A percentile compares a stretch with the other conserved stretches of the same genome.
Evolutionary conservation across 2,888 invertebrate genomes (phyloP).

Genomic region (Sisyra terminalis): DNA sequence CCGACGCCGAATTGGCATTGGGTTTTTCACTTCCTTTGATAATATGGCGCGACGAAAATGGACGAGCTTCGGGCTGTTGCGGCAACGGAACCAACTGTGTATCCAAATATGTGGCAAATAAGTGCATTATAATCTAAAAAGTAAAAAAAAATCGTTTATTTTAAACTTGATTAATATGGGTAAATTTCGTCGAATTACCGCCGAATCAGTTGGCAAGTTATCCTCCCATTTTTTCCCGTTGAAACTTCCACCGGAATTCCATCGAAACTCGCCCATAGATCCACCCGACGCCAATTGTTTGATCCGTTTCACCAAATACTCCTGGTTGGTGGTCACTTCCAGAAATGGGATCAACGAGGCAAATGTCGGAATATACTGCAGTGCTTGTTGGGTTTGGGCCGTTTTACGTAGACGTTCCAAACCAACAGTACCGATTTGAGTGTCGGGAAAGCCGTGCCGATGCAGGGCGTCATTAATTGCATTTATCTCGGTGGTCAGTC

Average conservation of each 20-base stretch:
- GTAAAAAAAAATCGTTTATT: too few relatives aligned
- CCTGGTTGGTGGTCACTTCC: constrained; percentile 68
- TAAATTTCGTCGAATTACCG: constrained; percentile 30
- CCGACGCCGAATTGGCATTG: constrained; percentile 28
- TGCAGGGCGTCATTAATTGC: constrained; percentile 51
- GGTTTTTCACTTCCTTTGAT: constrained; percentile 30
- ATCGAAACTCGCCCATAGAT: constrained; percentile 75
- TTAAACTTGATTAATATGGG: too few relatives aligned
- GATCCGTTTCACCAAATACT: constrained; percentile 68
- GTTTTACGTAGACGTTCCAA: constrained; percentile 60
- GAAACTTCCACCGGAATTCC: constrained; percentile 65
- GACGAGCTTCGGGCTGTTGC: constrained; percentile 44
- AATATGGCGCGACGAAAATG: constrained; percentile 38
- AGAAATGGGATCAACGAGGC: constrained; percentile 59
- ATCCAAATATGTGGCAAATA: constrained; percentile 76
- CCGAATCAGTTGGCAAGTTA: constrained; percentile 73
- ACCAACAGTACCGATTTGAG: constrained; percentile 50
- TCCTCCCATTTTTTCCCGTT: constrained; percentile 67
- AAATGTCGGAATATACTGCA: constrained; percentile 37
- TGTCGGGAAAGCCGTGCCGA: constrained; percentile 48
- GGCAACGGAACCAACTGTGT: constrained; percentile 53
- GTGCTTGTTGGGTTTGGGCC: constrained; percentile 35
- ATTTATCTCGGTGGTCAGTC: constrained; percentile 58
- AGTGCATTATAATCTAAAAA: constrained; percentile 66
- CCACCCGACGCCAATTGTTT: constrained; percentile 65